Evolutionary conservation across 1,140 invertebrate species (phyloP), one percentile per base, ranked within the genome.

Genomic region (Cherax destructor): DNA sequence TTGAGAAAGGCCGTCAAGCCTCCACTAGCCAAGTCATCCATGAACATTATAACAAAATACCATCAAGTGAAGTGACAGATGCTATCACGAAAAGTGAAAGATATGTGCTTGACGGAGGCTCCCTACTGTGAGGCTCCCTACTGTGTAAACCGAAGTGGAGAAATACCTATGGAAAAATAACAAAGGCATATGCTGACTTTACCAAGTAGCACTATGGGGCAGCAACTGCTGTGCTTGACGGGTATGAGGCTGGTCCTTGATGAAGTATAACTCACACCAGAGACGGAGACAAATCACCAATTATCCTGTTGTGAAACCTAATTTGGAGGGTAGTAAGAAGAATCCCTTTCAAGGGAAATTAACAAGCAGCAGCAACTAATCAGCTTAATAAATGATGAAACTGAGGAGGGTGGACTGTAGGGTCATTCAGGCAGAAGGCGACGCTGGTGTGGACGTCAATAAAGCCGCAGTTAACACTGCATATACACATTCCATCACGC

Each of bases 351-450:
- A 76, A 61, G 24, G n/a, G 74, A 50, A 41, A 91, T 10, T 52
- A 78, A 91, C 77, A 85, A 59, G 49, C 86, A 91, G 56, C 47
- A 72, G 76, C 24, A 91, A 86, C 79, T 91, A 52, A 77, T 13
- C 86, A 30, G 30, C 30, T 41, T 91, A 41, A 47, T 91, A 91
- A 77, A 65, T 91, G 86, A 91, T 18, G 76, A 91, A 91, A 72
- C 65, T 89, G 4, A 69, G 59, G 59, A 81, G 91, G 13, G 69
- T 52, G 24, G 30, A 41, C 30, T 90, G 85, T 56, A 91, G 87
- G 56, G 61, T 90, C 24, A 30, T 72, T 6, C 30, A 89, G 49
- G 65, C 90, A 79, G 52, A 80, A 56, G 86, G 86, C 3, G 86
- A 91, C 49, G 80, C 61, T 87, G 81, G 56, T 4, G 88, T 89